Percentiles rank a stretch among this genome's conserved stretches.
Conservation (phyloP, 2,888 invertebrate species). For the Trissoscelio sp. region DNA sequence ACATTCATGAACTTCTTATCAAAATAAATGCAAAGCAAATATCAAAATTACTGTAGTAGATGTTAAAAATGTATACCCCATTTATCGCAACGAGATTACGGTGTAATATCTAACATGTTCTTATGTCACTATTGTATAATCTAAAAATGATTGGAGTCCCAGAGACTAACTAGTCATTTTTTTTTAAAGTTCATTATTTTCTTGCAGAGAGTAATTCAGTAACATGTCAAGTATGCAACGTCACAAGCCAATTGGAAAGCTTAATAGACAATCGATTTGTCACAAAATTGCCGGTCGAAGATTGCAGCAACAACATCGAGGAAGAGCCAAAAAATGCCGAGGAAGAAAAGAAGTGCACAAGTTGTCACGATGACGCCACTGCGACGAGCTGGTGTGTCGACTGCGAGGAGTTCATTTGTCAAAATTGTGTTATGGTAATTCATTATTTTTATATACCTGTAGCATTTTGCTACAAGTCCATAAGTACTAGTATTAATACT, state of each 20-base stretch:
- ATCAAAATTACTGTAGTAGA: background rate
- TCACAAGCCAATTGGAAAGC: slow-evolving; percentile 88
- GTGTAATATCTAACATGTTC: no score
- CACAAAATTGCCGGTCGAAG: slow-evolving; percentile 86
- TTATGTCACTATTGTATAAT: no score
- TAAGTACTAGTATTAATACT: no score
- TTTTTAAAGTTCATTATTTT: slow-evolving; percentile 8
- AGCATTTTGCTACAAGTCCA: no score
- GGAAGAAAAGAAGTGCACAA: slow-evolving; percentile 89
- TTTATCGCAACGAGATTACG: no score
- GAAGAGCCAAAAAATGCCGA: slow-evolving; percentile 76
- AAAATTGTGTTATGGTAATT: slow-evolving; percentile 89
- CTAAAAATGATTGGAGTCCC: no score
- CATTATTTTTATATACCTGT: no score
- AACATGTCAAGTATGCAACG: slow-evolving; percentile 89
- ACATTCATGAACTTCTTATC: no score
- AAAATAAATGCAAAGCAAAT: no score
- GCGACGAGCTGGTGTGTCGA: slow-evolving; percentile 96
- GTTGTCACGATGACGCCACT: slow-evolving; percentile 92
- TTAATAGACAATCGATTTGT: slow-evolving; percentile 94
- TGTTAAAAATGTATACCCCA: no score
- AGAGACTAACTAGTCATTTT: background rate
- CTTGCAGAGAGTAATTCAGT: slow-evolving; percentile 75
- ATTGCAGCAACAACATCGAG: slow-evolving; percentile 82
- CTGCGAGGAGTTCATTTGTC: slow-evolving; percentile 96